Evolutionary conservation across 2,797 vertebrate species (phyloP), one percentile per base, ranked within the genome.

Genomic region (Apodemus agrarius): DNA sequence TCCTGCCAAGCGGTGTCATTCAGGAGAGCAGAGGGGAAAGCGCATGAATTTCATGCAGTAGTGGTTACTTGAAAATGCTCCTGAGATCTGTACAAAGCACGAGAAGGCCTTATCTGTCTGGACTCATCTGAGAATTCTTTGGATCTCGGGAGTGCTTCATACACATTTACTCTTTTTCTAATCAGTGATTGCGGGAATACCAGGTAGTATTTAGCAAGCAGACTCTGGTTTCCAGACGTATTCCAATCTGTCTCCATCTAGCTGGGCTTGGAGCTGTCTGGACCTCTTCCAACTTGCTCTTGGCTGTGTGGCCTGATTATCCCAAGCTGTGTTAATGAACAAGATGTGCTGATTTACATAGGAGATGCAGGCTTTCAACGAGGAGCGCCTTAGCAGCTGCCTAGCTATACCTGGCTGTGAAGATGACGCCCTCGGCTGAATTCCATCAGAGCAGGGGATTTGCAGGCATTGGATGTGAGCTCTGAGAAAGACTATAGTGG

Each of bases 1-100:
- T 97, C 96, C 97, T 97, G 97, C 97, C 97, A 98, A 97, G 96
- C 52, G 63, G 84, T 98, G 95, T 96, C 97, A 96, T 79, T 97
- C 87, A 90, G 72, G 84, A 97, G 86, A 94, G 78, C 95, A 96
- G 96, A 95, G 95, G 89, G 79, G 83, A 96, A 88, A 95, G 84
- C 88, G 75, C 93, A 93, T 72, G 93, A 97, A 95, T 96, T 76
- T 74, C 88, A 29, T 0, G 13, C 63, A 93, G 57, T 24, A 17
- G 22, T 91, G 46, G 3, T 95, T 97, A 89, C 96, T 96, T 52
- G 81, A 96, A 89, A 81, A 61, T 85, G 93, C 78, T 76, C 78
- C 24, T 74, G 5, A 21, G 83, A 91, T 87, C 82, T 95, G 4
- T 24, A 83, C 46, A 95, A 88, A 95, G 91, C 63, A 34, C 43